Evolutionary conservation across 2,888 invertebrate species (phyloP), one percentile per base, ranked within the genome.

Genomic region (Caenorhabditis imperialis): DNA sequence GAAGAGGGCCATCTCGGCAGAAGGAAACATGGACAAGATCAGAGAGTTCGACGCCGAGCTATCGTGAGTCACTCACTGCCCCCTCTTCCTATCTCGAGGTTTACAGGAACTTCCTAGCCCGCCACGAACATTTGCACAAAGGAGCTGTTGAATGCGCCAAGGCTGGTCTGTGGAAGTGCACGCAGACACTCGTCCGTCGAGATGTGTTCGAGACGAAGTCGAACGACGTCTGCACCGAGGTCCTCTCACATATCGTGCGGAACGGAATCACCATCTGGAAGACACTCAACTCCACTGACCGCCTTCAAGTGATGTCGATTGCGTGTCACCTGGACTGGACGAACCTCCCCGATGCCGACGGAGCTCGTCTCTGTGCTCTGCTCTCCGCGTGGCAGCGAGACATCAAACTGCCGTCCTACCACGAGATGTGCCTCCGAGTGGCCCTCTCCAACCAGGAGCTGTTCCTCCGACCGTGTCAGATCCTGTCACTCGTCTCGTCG

Each of bases 301-400:
- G 58, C 6, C 18, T 65, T 14, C 73, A 65, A 27, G 58, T 76
- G 16, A 55, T 79, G 58, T 69, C 77, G 0, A 57, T 74, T n/a
- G 57, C 73, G 5, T 79, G 76, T n/a, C 65, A 73, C 23, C 22
- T 79, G 25, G 73, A 79, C 48, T 79, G 79, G 79, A 51, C 73
- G 0, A 42, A 44, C 14, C 47, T 79, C 7, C 44, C 60, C 5
- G 61, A 70, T 6, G 5, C 51, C 2, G 72, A 75, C 27, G 75
- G 63, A 8, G 65, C 75, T 3, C 55, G 62, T 8, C 8, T 79
- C 2, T 77, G 71, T 30, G 55, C 60, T 2, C 57, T 79, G 22
- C 42, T 79, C 0, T 75, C 67, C 1, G 70, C 65, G 1, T 79
- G 77, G 77, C 72, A 77, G 44, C 27, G 72, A n/a, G 77, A 77